Evolutionary conservation across 2,113 vertebrate genomes (phyloP).

Genomic region (Trinectes maculatus): DNA sequence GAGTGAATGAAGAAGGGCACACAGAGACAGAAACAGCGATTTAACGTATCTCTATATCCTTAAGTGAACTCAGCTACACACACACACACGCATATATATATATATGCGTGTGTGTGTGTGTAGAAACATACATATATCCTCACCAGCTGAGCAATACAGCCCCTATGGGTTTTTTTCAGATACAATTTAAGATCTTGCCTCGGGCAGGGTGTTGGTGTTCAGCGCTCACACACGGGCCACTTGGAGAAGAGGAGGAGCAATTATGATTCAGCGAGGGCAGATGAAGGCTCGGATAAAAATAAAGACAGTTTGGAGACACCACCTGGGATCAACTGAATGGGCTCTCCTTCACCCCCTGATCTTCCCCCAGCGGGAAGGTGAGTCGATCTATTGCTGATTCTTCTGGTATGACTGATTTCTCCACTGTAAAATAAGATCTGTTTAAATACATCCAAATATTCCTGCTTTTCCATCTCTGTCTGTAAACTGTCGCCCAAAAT

Average conservation of each 20-base stretch:
- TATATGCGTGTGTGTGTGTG: no score
- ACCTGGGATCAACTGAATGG: conserved; percentile 33
- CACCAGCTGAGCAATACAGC: conserved; percentile 51
- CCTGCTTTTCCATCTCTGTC: conserved; percentile 4
- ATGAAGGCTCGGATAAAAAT: conserved; percentile 45
- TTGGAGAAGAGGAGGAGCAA: conserved; percentile 13
- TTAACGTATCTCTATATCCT: conserved; percentile 45
- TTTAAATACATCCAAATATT: conserved; percentile 4
- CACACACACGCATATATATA: not conserved
- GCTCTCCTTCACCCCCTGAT: conserved; percentile 12
- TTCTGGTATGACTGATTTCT: no score
- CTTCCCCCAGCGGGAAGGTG: conserved; percentile 7
- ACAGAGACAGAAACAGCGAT: not conserved
- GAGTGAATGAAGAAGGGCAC: not conserved
- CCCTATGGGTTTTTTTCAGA: conserved; percentile 36
- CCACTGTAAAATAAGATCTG: no score
- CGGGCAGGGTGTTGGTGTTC: conserved; percentile 14
- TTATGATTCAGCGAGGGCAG: conserved; percentile 51
- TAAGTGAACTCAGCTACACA: conserved; percentile 25
- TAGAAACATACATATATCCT: no score
- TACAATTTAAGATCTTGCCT: conserved; percentile 53
- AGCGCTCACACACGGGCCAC: conserved; percentile 5
- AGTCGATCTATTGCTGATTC: no score
- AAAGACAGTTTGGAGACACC: conserved; percentile 40
- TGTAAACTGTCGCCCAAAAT: conserved; percentile 29